Evolutionary conservation across 1,140 invertebrate species (phyloP), one percentile per base, ranked within the genome.

Genomic region (Apis florea): DNA sequence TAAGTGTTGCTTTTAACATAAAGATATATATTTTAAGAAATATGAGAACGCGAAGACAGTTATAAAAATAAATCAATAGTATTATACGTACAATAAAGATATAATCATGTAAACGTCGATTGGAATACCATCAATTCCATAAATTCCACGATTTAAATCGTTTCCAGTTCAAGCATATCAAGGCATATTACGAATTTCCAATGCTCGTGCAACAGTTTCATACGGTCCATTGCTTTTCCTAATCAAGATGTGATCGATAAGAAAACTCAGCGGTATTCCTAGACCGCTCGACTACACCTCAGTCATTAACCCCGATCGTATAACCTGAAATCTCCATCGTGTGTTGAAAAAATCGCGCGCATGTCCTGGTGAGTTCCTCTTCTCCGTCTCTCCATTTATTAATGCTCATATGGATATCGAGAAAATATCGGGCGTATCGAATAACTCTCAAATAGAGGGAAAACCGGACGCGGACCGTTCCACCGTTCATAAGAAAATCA

Each of bases 401-500:
- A 26, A 61, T 61, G 47, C 67, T 49, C 67, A 17, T 15, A 15
- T 12, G n/a, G 15, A 54, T 61, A 54, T 53, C 53, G 47, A 59
- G 69, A 15, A 71, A 53, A 40, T 40, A 40, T 40, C 47, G 26
- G 15, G 21, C 47, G 67, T 53, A 51, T 15, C 12, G 40, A 26
- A 40, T 21, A 67, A 58, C 8, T 31, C 19, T 31, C 2, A 0
- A 40, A 19, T 40, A n/a, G 31, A 19, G 6, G 79, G 74, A 84
- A 85, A 63, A 64, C 79, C 83, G 67, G 58, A 53, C 70, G 68
- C 63, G 73, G 58, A 69, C 71, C 79, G 80, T 64, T 56, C 70
- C 59, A 64, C 70, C 79, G 79, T 53, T 70, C 79, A 74, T 75
- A 78, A 83, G 73, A 56, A 70, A 83, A 74, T 73, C 79, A 78